Conservation (phyloP, 2,113 vertebrate genomes). For the Rynchops niger region DNA sequence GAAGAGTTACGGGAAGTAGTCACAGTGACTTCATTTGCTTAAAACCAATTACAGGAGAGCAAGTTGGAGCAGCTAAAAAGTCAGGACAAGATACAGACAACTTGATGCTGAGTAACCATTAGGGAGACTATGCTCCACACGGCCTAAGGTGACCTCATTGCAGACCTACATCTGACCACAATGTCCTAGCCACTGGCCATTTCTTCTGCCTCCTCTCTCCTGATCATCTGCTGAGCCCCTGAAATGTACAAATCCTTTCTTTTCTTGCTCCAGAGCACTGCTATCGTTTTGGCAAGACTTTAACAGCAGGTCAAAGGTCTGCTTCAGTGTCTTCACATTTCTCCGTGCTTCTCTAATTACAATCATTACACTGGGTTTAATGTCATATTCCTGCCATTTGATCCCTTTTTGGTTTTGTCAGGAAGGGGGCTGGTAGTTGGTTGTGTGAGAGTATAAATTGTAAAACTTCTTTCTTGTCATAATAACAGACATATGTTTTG, state of each 20-base stretch:
- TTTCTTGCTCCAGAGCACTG: not conserved
- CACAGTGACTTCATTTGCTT: not conserved
- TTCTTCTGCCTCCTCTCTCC: not conserved
- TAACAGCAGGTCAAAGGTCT: not conserved
- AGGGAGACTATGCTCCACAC: not conserved
- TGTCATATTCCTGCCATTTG: not conserved
- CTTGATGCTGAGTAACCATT: not conserved
- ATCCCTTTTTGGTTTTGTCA: not conserved
- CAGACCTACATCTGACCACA: not conserved
- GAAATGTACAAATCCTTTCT: not conserved
- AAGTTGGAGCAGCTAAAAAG: not conserved
- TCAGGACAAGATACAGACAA: not conserved
- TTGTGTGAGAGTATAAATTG: not conserved
- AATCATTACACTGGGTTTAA: not conserved
- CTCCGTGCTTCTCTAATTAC: not conserved
- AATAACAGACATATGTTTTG: not conserved
- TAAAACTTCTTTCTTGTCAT: not conserved
- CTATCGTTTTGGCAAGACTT: not conserved
- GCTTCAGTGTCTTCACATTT: not conserved
- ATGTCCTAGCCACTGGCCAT: not conserved
- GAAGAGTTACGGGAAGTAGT: not conserved
- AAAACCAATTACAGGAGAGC: not conserved
- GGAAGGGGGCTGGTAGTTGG: not conserved
- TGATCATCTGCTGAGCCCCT: not conserved
- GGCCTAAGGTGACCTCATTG: not conserved